Evolutionary conservation across 53 echinoderm and acorn worm genomes (phyloP), one percentile per base, ranked within the genome.

Genomic region (Crossaster papposus): DNA sequence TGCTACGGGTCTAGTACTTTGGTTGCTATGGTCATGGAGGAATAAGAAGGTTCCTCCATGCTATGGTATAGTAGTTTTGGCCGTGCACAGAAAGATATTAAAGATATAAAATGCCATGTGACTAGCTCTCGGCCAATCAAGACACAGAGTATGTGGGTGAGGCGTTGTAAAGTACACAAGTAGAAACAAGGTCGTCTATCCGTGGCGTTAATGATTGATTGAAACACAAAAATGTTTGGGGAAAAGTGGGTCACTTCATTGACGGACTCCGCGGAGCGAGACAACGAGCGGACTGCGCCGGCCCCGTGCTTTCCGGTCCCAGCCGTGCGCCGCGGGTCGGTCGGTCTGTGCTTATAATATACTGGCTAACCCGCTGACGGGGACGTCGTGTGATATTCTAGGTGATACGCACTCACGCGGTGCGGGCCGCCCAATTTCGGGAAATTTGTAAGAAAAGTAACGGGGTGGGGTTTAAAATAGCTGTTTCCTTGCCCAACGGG

Each of bases 371-470:
- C 82, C 58, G 58, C 26, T 1, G 54, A 17, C 14, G 37, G 26
- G 65, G 82, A 82, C 68, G 82, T 82, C 82, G 28, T 14, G 36
- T 18, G 82, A 63, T 38, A n/a, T n/a, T n/a, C n/a, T n/a, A 82
- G 68, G 29, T n/a, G 82, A 82, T 82, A 82, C 65, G 36, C 23
- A 58, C 44, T 7, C 22, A 20, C 15, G 24, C 44, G 33, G 68
- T 18, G 44, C 36, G 20, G 82, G 82, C n/a, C 36, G 68, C 65
- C 22, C 10, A 73, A 38, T 82, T 64, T 70, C 26, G 65, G 82
- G 38, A 68, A 68, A 63, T 44, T 68, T 37, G 65, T 36, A 30
- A 51, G 36, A 82, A 82, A 82, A 68, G 82, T 44, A 82, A 26
- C 44, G 68, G 65, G 68, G 68, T 35, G 38, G 82, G 64, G 82